phyloP scores from a whole-genome alignment of 2,113 vertebrate species.

The Pygoscelis antarcticus region DNA sequence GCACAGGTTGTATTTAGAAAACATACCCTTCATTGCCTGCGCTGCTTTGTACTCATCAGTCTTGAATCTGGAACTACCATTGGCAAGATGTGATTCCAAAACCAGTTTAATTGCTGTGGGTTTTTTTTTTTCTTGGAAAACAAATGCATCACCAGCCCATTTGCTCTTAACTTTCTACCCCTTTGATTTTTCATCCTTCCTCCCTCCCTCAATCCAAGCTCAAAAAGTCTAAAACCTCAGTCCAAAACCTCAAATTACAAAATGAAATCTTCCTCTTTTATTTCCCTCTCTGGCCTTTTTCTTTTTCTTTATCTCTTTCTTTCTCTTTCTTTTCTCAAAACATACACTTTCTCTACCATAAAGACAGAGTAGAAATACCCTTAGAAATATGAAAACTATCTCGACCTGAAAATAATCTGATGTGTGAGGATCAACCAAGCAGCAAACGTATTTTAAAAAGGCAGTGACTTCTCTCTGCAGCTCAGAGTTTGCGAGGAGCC shows the following conservation, averaged over 20 bases:
- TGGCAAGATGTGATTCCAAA: not conserved
- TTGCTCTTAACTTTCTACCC: slow-evolving; percentile 41
- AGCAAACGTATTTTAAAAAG: not conserved
- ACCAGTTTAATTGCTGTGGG: not conserved
- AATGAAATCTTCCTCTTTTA: not conserved
- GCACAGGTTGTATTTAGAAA: not conserved
- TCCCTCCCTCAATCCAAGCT: not conserved
- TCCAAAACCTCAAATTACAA: slow-evolving; percentile 28
- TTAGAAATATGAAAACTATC: not conserved
- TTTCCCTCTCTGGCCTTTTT: not conserved
- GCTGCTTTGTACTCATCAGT: not conserved
- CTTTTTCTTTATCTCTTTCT: not conserved
- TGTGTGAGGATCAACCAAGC: slow-evolving; percentile 41
- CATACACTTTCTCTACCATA: not conserved
- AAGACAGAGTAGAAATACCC: not conserved
- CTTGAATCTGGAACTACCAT: not conserved
- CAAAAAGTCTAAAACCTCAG: not conserved
- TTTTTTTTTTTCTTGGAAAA: not conserved
- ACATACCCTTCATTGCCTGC: not conserved
- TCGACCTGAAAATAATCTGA: not conserved
- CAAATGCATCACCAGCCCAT: not conserved
- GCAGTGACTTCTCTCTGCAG: not conserved
- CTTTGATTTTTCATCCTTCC: not conserved
- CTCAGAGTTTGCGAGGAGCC: not conserved
- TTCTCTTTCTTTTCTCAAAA: not conserved